Conservation (phyloP, 2,113 vertebrate genomes). For the Climacteris rufus region DNA sequence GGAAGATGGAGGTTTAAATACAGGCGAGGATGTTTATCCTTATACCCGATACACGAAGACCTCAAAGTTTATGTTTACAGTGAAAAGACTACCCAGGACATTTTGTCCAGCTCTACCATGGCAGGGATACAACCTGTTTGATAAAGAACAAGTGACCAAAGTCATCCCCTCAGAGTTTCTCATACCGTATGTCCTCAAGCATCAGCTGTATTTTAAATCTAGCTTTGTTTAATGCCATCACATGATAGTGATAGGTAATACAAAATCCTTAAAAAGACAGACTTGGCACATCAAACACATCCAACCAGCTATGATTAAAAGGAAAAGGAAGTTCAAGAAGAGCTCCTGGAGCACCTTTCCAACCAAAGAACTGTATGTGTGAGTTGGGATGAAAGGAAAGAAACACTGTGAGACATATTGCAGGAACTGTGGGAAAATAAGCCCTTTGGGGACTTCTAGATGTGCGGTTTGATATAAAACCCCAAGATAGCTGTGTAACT, state of each 20-base stretch:
- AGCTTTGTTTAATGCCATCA: background rate
- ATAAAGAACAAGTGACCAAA: background rate
- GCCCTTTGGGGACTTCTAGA: slow-evolving; percentile 27
- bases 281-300: background rate
- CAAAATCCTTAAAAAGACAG: background rate
- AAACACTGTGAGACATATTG: background rate
- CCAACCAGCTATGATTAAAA: background rate
- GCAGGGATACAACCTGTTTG: background rate
- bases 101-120: background rate
- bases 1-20: background rate
- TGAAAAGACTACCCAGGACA: background rate
- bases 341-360: background rate
- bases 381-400: background rate
- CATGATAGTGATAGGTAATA: background rate
- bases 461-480: slow-evolving; percentile 38
- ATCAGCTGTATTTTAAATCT: background rate
- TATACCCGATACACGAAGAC: accelerated
- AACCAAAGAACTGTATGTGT: background rate
- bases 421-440: slow-evolving; percentile 1
- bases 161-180: background rate
- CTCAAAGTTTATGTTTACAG: background rate
- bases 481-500: slow-evolving; percentile 21
- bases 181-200: background rate
- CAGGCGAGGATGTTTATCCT: background rate
- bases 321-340: background rate